A percentile compares a stretch with the other conserved stretches of the same genome.
These are phyloP conservation scores for Rhabdophis nuchalis DNA, from an alignment of 2,797 vertebrate genomes.

Conservation along the genomic window DNA sequence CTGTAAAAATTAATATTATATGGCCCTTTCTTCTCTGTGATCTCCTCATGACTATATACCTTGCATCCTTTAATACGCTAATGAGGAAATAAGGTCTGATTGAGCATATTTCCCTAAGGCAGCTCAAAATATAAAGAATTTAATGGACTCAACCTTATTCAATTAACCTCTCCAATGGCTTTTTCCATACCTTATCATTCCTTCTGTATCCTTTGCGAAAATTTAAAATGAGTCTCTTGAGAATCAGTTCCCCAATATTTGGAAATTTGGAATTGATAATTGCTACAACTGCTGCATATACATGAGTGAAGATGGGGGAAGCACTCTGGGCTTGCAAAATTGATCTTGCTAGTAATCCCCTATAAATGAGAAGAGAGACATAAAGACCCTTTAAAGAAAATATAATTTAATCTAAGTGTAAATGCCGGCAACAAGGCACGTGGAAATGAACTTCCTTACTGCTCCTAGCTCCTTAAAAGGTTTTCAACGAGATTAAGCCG, in stretches of 20 bases:
- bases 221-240: constrained; percentile 90
- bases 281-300: constrained; percentile 89
- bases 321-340: constrained; percentile 91
- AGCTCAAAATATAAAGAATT: background rate
- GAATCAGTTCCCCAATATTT: constrained; percentile 94
- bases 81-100: background rate
- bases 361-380: constrained; percentile 50
- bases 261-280: constrained; percentile 99
- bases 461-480: background rate
- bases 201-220: constrained; percentile 96
- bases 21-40: background rate
- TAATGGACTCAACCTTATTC: background rate
- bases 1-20: background rate
- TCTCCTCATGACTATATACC: background rate
- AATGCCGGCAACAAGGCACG: background rate
- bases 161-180: background rate
- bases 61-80: background rate
- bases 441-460: background rate
- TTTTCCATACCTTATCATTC: constrained; percentile 86
- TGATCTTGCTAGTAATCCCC: constrained; percentile 88
- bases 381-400: background rate
- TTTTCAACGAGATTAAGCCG: background rate
- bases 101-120: background rate
- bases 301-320: constrained; percentile 95
- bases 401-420: background rate